These are phyloP conservation scores for Actinia equina DNA, from an alignment of 64 coral and sea anemone species.

Conservation along the genomic window DNA sequence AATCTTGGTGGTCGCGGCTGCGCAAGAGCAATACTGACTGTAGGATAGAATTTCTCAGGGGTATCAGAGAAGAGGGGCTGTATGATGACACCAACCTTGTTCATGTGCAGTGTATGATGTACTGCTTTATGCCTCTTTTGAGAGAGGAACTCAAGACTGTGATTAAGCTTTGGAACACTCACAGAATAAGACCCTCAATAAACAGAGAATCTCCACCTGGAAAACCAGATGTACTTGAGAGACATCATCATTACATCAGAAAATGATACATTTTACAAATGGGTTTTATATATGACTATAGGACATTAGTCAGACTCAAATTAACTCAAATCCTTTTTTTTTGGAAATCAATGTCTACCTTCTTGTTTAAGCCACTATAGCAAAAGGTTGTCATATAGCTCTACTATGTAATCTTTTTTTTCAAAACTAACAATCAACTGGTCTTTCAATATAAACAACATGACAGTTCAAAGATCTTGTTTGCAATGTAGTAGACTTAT, in stretches of 20 bases:
- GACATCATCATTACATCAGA: no score
- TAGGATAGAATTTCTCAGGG: constrained; percentile 40
- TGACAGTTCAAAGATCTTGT: no score
- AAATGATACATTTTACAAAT: no score
- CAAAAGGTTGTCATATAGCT: no score
- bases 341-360: no score
- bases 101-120: constrained; percentile 33
- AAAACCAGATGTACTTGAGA: constrained; percentile 46
- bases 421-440: no score
- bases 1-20: constrained; percentile 45
- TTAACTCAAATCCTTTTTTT: no score
- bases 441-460: no score
- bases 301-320: no score
- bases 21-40: constrained; percentile 29
- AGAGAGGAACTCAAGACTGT: constrained; percentile 40
- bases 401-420: no score
- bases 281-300: no score
- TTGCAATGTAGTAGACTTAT: not conserved
- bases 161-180: constrained; percentile 42
- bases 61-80: constrained; percentile 28
- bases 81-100: constrained; percentile 29
- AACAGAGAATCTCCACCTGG: constrained; percentile 56
- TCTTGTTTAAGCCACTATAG: no score
- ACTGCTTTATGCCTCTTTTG: constrained; percentile 47
- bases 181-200: constrained; percentile 33